Conservation (phyloP, 2,113 vertebrate genomes). For the Cavia porcellus region DNA sequence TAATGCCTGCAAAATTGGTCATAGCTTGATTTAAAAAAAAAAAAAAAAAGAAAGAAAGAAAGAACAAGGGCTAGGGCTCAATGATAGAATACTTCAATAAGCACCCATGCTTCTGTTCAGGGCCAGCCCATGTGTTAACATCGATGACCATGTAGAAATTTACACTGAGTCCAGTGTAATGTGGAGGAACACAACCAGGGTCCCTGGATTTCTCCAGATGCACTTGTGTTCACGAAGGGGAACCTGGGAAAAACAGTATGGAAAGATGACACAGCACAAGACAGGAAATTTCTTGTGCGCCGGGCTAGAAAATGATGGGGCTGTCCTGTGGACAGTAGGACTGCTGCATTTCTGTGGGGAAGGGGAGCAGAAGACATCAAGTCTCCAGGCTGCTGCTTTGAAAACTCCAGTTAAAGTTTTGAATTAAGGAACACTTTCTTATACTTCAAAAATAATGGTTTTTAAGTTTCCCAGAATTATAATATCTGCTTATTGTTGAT, state of each 20-base stretch:
- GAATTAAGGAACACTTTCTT: conserved; percentile 75
- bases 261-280: neutral
- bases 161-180: neutral
- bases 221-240: neutral
- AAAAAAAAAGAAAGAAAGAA: conserved; percentile 1
- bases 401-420: conserved; percentile 75
- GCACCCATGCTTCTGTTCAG: neutral
- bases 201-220: too few relatives aligned
- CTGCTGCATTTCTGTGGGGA: neutral
- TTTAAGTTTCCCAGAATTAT: conserved; percentile 70
- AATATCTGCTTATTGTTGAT: conserved; percentile 71
- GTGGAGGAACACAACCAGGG: too few relatives aligned
- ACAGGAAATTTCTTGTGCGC: neutral
- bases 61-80: neutral
- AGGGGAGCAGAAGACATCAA: neutral
- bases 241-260: neutral
- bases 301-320: neutral
- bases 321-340: neutral
- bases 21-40: neutral
- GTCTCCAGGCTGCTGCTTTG: conserved; percentile 46
- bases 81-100: neutral
- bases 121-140: too few relatives aligned
- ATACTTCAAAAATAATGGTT: conserved; percentile 69
- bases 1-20: neutral
- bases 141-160: neutral